phyloP scores from a whole-genome alignment of 2,797 vertebrate genomes.

The Carapus acus region DNA sequence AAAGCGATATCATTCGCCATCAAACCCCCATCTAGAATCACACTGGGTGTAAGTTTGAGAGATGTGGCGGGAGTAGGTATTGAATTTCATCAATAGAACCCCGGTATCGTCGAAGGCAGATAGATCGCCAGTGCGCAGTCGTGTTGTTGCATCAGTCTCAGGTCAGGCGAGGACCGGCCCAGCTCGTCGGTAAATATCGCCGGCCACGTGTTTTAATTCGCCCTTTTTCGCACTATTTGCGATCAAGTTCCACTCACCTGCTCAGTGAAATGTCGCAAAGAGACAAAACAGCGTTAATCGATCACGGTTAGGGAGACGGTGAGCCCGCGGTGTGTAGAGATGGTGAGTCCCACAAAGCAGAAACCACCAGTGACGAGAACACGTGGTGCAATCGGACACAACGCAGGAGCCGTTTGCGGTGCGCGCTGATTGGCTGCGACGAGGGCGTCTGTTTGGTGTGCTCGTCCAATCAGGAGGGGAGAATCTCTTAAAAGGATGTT shows the following conservation, averaged over 20 bases:
- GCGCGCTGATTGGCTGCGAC: conserved; percentile 51
- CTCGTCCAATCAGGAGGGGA: conserved; percentile 33
- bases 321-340: no score
- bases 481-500: no score
- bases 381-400: conserved; percentile 19
- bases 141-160: conserved; percentile 46
- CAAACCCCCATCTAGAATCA: no score
- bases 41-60: no score
- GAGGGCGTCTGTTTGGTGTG: conserved; percentile 50
- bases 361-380: conserved; percentile 1
- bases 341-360: no score
- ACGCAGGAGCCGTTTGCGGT: background rate
- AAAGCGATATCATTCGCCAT: no score
- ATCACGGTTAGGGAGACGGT: no score
- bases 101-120: background rate
- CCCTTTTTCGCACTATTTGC: accelerated
- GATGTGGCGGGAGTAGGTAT: no score
- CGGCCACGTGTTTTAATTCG: background rate
- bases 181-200: no score
- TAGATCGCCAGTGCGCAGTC: background rate
- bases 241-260: conserved; percentile 44
- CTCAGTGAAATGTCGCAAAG: background rate
- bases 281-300: background rate
- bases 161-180: no score
- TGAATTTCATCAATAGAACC: no score